phyloP scores from a whole-genome alignment of 2,797 vertebrate genomes.

The Enteromius unitaeniatus region DNA sequence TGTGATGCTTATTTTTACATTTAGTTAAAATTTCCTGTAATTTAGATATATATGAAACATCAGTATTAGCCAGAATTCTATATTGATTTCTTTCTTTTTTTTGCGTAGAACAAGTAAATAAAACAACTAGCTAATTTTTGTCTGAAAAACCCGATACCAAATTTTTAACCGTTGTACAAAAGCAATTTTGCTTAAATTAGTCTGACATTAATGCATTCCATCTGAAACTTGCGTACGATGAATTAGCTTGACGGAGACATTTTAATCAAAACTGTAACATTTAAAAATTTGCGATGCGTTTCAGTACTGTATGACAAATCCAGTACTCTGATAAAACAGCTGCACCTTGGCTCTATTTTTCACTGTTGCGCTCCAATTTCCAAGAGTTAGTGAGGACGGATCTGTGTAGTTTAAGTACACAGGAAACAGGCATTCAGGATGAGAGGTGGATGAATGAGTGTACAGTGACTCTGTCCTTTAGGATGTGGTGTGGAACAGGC shows the following conservation, averaged over 20 bases:
- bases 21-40: neutral
- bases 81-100: neutral
- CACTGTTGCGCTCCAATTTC: constrained; percentile 7
- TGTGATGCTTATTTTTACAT: neutral
- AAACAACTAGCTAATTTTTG: neutral
- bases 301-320: neutral
- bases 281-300: neutral
- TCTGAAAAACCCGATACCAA: too few relatives aligned
- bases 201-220: constrained; percentile 2
- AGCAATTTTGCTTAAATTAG: neutral
- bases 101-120: neutral
- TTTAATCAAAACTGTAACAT: constrained; percentile 12
- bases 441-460: constrained; percentile 37
- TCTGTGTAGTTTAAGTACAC: constrained; percentile 29
- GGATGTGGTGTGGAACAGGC: constrained; percentile 44
- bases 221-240: neutral
- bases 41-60: neutral
- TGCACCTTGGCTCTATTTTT: neutral
- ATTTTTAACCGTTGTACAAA: neutral
- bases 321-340: constrained; percentile 4
- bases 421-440: constrained; percentile 27
- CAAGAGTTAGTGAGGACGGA: constrained; percentile 26
- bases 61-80: neutral
- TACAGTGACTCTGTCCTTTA: constrained; percentile 38
- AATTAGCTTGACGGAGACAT: neutral